phyloP scores from a whole-genome alignment of 2,888 invertebrate species.

The Scelioninae gen. 1 region DNA sequence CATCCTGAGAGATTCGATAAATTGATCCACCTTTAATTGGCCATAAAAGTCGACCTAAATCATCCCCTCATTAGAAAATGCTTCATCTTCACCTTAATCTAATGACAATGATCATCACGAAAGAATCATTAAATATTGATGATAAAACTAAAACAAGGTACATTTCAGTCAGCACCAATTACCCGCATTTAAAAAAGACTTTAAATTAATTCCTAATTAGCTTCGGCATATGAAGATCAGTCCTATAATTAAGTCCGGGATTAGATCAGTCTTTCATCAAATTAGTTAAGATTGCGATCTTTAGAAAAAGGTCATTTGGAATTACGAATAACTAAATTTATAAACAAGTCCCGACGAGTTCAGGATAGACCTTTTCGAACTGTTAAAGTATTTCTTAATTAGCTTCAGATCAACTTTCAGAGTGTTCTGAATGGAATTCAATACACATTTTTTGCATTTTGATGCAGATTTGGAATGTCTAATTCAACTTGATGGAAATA shows the following conservation, averaged over 20 bases:
- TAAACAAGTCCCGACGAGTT: constrained; percentile 1
- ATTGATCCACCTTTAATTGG: constrained; percentile 22
- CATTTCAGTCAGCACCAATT: neutral
- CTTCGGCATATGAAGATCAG: constrained; percentile 3
- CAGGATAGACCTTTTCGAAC: constrained; percentile 10
- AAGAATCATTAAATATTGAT: constrained; percentile 1
- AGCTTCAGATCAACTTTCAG: constrained; percentile 30
- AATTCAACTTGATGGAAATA: no score
- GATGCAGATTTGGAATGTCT: constrained; percentile 11
- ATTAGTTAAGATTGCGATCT: constrained; percentile 2
- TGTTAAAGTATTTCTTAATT: constrained; percentile 36
- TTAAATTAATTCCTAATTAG: constrained; percentile 26
- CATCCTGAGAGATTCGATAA: constrained; percentile 13
- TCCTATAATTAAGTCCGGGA: constrained; percentile 19
- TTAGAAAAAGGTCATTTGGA: neutral
- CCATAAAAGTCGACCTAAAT: constrained; percentile 17
- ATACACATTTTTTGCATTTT: constrained; percentile 16
- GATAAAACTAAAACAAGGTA: constrained; percentile 9
- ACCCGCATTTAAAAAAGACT: neutral
- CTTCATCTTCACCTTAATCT: constrained; percentile 10
- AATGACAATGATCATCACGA: constrained; percentile 8
- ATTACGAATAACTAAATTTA: constrained; percentile 26
- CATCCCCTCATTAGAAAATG: constrained; percentile 25
- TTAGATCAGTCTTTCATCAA: constrained; percentile 2
- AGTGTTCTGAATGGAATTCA: constrained; percentile 17